Percentiles rank a stretch among this genome's conserved stretches.
Evolutionary conservation across 2,797 vertebrate genomes (phyloP).

Genomic region (Gadopsis marmoratus): DNA sequence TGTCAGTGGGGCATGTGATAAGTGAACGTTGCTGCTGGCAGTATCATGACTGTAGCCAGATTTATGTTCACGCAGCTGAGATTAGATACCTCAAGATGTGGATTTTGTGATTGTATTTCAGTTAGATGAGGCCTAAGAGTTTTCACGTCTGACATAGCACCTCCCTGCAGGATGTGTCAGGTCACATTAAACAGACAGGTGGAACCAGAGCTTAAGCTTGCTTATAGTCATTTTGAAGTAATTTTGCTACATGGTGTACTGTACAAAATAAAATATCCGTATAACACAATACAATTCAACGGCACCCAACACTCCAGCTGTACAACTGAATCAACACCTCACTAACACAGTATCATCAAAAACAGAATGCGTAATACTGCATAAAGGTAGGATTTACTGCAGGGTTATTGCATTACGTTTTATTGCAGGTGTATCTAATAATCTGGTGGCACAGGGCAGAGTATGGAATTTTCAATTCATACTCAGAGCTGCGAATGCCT

Average conservation of each 20-base stretch:
- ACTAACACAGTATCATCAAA: not conserved
- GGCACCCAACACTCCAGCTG: not conserved
- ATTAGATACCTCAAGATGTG: conserved; percentile 32
- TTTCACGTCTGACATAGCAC: not conserved
- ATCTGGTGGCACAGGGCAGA: not conserved
- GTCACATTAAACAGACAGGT: conserved; percentile 1
- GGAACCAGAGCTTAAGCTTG: not conserved
- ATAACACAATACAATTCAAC: not conserved
- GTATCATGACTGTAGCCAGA: conserved; percentile 14
- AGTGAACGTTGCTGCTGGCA: conserved; percentile 24
- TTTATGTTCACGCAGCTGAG: conserved; percentile 27
- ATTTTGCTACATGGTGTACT: not conserved
- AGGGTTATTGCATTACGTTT: not conserved
- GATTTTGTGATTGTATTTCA: conserved; percentile 13
- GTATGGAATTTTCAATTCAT: conserved; percentile 35
- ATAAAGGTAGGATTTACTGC: not conserved
- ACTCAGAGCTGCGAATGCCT: conserved; percentile 38
- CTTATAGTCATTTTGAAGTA: not conserved
- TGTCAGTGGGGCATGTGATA: conserved; percentile 22
- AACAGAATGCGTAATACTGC: not conserved
- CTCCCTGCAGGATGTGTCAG: not conserved
- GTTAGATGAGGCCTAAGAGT: not conserved
- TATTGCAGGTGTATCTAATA: conserved; percentile 8
- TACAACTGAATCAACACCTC: not conserved
- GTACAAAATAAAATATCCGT: not conserved